Conservation (phyloP, 2,113 vertebrate species). For the Nanger granti region DNA sequence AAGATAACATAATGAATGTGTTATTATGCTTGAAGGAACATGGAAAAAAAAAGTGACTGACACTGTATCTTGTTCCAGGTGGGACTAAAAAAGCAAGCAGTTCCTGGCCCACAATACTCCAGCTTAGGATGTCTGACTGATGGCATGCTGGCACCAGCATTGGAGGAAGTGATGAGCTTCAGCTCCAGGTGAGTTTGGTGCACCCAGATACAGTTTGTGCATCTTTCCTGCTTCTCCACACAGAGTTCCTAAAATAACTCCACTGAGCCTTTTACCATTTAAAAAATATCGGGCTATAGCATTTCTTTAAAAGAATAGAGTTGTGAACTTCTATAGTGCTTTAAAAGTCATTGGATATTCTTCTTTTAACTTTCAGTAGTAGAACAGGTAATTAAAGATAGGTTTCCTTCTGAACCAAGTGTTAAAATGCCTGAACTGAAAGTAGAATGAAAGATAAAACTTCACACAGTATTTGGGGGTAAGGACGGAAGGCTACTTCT, state of each 20-base stretch:
- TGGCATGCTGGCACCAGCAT: slow-evolving; percentile 85
- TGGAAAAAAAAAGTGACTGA: slow-evolving; percentile 55
- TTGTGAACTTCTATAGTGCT: neutral
- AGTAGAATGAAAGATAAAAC: neutral
- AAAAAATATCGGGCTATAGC: accelerated
- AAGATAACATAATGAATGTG: slow-evolving; percentile 54
- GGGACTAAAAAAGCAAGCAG: slow-evolving; percentile 73
- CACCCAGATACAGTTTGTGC: neutral
- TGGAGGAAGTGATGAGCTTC: slow-evolving; percentile 78
- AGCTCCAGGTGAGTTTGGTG: slow-evolving; percentile 83
- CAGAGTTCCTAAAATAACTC: neutral
- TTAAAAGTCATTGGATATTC: neutral
- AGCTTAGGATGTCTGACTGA: slow-evolving; percentile 67
- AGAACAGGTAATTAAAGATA: neutral
- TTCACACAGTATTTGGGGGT: no score
- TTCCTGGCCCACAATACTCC: slow-evolving; percentile 72
- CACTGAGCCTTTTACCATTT: neutral
- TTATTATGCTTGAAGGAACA: slow-evolving; percentile 33
- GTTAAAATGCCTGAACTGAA: neutral
- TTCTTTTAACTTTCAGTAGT: neutral
- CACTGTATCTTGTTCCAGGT: slow-evolving; percentile 76
- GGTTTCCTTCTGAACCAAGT: neutral
- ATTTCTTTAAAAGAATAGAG: neutral
- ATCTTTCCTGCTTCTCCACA: neutral
- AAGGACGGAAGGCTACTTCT: accelerated